These are phyloP conservation scores for Cyanistes caeruleus DNA, from an alignment of 2,113 vertebrate genomes.

Conservation along the genomic window DNA sequence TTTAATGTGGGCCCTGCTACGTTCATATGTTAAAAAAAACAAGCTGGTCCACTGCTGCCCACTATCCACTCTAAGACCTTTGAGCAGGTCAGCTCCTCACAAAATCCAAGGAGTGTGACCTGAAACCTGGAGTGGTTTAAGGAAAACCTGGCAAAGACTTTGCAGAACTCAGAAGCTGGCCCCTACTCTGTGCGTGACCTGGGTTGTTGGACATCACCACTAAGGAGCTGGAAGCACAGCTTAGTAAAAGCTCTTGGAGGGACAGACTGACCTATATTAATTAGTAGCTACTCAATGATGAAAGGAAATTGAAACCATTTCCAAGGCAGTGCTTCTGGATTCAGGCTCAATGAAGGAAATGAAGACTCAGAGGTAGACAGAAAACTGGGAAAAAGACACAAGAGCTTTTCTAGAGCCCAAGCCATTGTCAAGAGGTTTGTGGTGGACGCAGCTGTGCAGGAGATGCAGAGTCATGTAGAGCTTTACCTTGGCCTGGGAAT, in stretches of 20 bases:
- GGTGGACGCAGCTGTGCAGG: background rate
- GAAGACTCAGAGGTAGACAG: background rate
- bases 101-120: background rate
- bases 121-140: background rate
- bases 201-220: background rate
- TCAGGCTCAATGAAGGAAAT: background rate
- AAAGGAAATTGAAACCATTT: background rate
- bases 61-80: background rate
- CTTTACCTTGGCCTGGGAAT: background rate
- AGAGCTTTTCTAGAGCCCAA: background rate
- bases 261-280: background rate
- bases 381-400: background rate
- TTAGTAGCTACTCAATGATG: background rate
- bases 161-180: background rate
- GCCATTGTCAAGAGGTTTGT: background rate
- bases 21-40: rapidly evolving
- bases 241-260: background rate
- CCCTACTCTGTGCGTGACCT: background rate
- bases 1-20: background rate
- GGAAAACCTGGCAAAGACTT: background rate
- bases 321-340: background rate
- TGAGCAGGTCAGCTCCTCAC: background rate
- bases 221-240: background rate
- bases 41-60: background rate
- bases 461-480: background rate